Evolutionary conservation across 2,113 vertebrate genomes (phyloP).

Genomic region (Chaenocephalus aceratus): DNA sequence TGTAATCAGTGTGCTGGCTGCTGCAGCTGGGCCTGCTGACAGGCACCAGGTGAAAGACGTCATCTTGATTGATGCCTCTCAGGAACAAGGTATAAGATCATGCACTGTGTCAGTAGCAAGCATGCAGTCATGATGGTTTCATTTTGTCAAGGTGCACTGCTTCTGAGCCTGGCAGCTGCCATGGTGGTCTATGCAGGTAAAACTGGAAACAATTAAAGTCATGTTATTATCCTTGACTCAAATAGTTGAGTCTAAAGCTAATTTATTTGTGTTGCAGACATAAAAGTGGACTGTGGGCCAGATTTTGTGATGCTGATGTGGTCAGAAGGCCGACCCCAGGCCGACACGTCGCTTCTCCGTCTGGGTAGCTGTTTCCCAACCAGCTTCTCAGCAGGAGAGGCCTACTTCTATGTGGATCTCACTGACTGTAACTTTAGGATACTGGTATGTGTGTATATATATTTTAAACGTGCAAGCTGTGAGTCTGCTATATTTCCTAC

Average conservation of each 20-base stretch:
- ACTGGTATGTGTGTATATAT: conserved; percentile 55
- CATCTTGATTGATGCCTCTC: conserved; percentile 23
- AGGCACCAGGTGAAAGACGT: neutral
- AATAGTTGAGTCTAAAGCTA: neutral
- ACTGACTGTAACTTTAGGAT: conserved; percentile 71
- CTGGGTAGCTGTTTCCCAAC: conserved; percentile 78
- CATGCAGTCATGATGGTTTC: conserved; percentile 64
- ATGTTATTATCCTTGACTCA: neutral
- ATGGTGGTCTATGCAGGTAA: conserved; percentile 69
- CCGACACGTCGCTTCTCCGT: conserved; percentile 52
- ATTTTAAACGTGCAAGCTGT: rapidly evolving
- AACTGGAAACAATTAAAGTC: neutral
- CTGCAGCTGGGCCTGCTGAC: too few relatives aligned
- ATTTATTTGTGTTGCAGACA: conserved; percentile 38
- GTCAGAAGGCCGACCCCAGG: conserved; percentile 47
- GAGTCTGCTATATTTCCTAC: rapidly evolving
- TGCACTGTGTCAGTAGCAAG: rapidly evolving
- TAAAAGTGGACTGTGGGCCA: conserved; percentile 71
- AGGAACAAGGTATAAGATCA: conserved; percentile 36
- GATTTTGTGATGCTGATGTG: conserved; percentile 70
- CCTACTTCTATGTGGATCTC: conserved; percentile 65
- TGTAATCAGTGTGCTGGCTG: too few relatives aligned
- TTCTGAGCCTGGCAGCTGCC: conserved; percentile 27
- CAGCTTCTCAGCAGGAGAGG: conserved; percentile 40
- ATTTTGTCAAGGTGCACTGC: conserved; percentile 20